A percentile compares a stretch with the other conserved stretches of the same genome.
phyloP scores from a whole-genome alignment of 2,888 invertebrate genomes.

The Trichogramma dendrolimi region DNA sequence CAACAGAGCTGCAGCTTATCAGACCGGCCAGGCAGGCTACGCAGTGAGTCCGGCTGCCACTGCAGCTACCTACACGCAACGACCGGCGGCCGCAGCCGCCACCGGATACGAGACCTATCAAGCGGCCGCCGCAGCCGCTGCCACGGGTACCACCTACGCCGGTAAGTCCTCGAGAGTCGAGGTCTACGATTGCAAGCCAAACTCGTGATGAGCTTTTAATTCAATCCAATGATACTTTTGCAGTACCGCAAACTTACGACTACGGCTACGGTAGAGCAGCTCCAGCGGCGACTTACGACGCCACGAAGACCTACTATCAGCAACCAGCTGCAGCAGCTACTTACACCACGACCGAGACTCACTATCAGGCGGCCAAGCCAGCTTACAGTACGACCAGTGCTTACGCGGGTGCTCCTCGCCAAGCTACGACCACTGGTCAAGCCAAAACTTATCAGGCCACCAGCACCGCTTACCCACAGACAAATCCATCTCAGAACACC shows the following conservation, averaged over 20 bases:
- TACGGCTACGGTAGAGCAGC: slow-evolving; percentile 66
- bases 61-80: slow-evolving; percentile 80
- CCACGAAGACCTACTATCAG: slow-evolving; percentile 79
- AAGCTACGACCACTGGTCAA: slow-evolving; percentile 54
- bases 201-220: slow-evolving; percentile 8
- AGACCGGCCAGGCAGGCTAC: slow-evolving; percentile 78
- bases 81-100: slow-evolving; percentile 70
- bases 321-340: slow-evolving; percentile 71
- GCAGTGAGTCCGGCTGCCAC: slow-evolving; percentile 78
- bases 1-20: slow-evolving; percentile 77
- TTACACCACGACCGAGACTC: slow-evolving; percentile 64
- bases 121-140: slow-evolving; percentile 77
- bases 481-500: slow-evolving; percentile 48
- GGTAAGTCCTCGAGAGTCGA: slow-evolving; percentile 44
- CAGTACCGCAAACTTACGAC: slow-evolving; percentile 63
- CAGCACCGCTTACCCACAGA: slow-evolving; percentile 49
- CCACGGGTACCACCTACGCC: slow-evolving; percentile 69
- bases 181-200: background rate
- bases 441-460: slow-evolving; percentile 51
- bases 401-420: slow-evolving; percentile 60
- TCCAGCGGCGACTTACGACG: slow-evolving; percentile 69
- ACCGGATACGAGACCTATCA: slow-evolving; percentile 71
- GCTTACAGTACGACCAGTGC: slow-evolving; percentile 69
- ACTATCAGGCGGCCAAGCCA: slow-evolving; percentile 63
- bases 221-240: slow-evolving; percentile 5